A percentile compares a stretch with the other conserved stretches of the same genome.
phyloP scores from a whole-genome alignment of 1,140 invertebrate genomes.

The Drosophila pectinifera region DNA sequence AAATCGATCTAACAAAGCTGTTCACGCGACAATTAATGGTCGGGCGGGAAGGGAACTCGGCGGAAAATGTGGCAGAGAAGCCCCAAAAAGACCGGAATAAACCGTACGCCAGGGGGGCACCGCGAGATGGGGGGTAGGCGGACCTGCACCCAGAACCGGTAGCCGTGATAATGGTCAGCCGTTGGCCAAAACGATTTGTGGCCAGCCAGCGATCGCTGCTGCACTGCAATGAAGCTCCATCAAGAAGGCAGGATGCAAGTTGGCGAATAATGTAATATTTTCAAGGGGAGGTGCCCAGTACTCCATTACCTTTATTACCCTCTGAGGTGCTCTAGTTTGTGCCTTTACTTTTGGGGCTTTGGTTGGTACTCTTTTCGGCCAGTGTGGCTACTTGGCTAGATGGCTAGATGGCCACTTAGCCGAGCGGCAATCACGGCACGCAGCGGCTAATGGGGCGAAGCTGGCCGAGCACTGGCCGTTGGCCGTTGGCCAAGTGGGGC shows the following conservation, averaged over 20 bases:
- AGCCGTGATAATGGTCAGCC: conserved; percentile 71
- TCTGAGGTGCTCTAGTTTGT: too few species aligned
- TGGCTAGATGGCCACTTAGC: conserved; percentile 15
- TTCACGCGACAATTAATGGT: conserved; percentile 82
- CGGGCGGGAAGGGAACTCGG: not conserved
- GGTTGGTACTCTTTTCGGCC: too few species aligned
- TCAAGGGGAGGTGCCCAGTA: too few species aligned
- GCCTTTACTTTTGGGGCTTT: too few species aligned
- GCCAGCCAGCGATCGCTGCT: conserved; percentile 8
- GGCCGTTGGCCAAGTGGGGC: conserved; percentile 56
- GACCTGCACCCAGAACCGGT: conserved; percentile 43
- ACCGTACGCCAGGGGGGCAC: too few species aligned
- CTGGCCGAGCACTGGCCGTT: conserved; percentile 46
- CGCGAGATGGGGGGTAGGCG: not conserved
- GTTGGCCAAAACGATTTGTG: conserved; percentile 50
- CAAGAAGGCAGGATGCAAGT: too few species aligned
- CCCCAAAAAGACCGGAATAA: conserved; percentile 10
- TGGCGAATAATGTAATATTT: too few species aligned
- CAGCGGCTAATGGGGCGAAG: conserved; percentile 16
- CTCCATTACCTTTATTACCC: too few species aligned
- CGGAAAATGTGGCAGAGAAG: conserved; percentile 2
- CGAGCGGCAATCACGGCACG: conserved; percentile 33
- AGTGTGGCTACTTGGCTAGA: conserved; percentile 13
- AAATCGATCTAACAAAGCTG: conserved; percentile 64
- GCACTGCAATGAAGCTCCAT: not conserved